Percentiles rank a stretch among this genome's conserved stretches.
Evolutionary conservation across 1,140 invertebrate genomes (phyloP).

Genomic region (Halictus rubicundus): DNA sequence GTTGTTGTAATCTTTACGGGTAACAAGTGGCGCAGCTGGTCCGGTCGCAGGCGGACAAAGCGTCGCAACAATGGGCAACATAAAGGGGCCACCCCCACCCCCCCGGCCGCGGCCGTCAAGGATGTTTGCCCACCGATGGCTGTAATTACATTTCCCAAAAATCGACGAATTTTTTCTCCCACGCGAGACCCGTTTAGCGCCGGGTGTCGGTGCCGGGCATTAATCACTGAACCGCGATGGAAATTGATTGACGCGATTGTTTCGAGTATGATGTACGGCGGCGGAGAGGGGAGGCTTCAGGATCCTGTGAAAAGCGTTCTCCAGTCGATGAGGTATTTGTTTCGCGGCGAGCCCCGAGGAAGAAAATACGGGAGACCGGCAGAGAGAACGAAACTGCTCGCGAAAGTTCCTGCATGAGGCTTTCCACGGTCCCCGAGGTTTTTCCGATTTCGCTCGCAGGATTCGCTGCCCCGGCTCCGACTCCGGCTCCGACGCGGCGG

Average conservation of each 20-base stretch:
- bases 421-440: conserved; percentile 10
- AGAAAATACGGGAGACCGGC: neutral
- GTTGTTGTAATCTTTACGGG: conserved; percentile 23
- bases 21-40: conserved; percentile 11
- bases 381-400: neutral
- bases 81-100: conserved; percentile 5
- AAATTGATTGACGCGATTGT: conserved; percentile 14
- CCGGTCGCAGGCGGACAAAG: neutral
- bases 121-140: neutral
- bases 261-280: neutral
- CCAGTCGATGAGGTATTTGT: neutral
- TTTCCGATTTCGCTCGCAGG: neutral
- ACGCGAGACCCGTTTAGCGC: no score
- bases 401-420: conserved; percentile 7
- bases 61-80: neutral
- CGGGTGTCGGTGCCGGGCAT: neutral
- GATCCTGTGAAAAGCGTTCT: conserved; percentile 9
- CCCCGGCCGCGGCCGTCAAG: no score
- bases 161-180: neutral
- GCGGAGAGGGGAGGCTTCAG: neutral
- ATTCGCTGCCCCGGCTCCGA: neutral
- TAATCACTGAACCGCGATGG: neutral
- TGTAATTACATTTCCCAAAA: conserved; percentile 6
- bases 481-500: neutral
- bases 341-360: neutral